These are phyloP conservation scores for Sardinella longiceps DNA, from an alignment of 2,797 vertebrate species.

Conservation along the genomic window DNA sequence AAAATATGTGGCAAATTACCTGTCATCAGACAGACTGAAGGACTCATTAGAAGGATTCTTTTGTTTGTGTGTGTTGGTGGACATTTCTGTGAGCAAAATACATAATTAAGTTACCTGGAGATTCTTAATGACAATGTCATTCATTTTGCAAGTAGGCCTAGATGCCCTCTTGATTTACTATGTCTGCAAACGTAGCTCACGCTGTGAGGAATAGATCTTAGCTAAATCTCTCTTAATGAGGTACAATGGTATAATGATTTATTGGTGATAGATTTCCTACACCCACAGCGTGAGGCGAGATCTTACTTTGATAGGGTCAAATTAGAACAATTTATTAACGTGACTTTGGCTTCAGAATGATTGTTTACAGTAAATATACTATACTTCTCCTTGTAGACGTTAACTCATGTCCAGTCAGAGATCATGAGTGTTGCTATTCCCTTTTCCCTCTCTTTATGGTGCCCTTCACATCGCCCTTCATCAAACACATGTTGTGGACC, in stretches of 20 bases:
- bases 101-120: background rate
- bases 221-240: background rate
- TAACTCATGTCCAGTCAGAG: background rate
- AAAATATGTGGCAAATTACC: slow-evolving; percentile 15
- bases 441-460: background rate
- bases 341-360: background rate
- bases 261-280: background rate
- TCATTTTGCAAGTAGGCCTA: background rate
- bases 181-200: background rate
- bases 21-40: background rate
- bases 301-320: background rate
- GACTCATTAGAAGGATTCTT: background rate
- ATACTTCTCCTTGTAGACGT: background rate
- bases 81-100: background rate
- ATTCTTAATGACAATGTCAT: background rate
- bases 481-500: background rate
- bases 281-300: background rate
- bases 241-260: background rate
- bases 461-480: background rate
- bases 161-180: background rate
- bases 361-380: background rate
- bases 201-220: background rate
- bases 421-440: background rate
- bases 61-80: background rate
- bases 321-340: background rate